Base-by-base conservation (phyloP, 2,888 invertebrate genomes). In the Tipula vernalis region DNA sequence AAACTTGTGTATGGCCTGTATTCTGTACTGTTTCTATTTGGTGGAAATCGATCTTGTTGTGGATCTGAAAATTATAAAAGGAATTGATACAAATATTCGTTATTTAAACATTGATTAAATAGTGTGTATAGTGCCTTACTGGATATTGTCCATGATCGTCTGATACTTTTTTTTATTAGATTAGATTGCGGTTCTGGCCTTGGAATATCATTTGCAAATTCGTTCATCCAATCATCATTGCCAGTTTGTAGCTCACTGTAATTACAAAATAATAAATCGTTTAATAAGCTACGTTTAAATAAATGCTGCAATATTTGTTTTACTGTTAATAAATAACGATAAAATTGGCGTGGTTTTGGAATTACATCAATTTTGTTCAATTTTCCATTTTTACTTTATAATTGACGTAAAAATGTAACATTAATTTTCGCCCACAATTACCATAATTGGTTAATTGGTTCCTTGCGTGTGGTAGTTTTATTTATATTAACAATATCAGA, bases 121-220 rank as follows among this genome's bases (percentile, higher is more conserved):
- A 87, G 13, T 42, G 12, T 71, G 6, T 36, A 36, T 36, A 39
- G 36, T 3, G 36, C 0, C 83, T 39, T 36, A 95, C 95, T 95
- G 88, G 95, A 95, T 89, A 95, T 95, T 87, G 95, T 95, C 95
- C 95, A 95, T 87, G 95, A 95, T 87, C 95, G 92, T 86, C 94
- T 93, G 88, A 95, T 94, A 89, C 94, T 95, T 89, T 93, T 93
- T 89, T 94, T 94, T 89, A 95, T 92, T 88, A 94, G 93, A 89
- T 95, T 94, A 87, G 94, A 93, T 85, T 95, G 93, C 36, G 88
- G 87, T 88, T 93, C 90, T 89, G 93, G 90, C 89, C 93, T 92
- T 89, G 92, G 92, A 87, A 94, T 93, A 87, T 93, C 91, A 88
- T 92, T 90, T 86, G 93, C 91, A 89, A 93, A 93, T 89, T 94